Evolutionary conservation across 2,888 invertebrate genomes (phyloP).

Genomic region (Cosmorhoe ocellata): DNA sequence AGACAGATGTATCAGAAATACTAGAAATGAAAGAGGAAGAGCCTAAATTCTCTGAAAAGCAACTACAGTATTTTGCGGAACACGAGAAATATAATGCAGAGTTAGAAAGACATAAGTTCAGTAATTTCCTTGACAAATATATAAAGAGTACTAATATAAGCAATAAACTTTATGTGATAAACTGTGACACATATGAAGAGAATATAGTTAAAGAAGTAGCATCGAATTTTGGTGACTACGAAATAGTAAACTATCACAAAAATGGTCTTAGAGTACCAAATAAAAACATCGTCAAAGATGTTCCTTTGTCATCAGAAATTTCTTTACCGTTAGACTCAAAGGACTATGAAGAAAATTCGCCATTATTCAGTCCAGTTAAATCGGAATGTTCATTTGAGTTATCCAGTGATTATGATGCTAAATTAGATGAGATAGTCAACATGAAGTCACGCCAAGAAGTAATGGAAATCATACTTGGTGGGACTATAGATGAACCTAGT

Average conservation of each 20-base stretch:
- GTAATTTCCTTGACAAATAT: slow-evolving; percentile 54
- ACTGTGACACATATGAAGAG: slow-evolving; percentile 69
- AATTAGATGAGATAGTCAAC: slow-evolving; percentile 72
- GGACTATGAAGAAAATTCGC: slow-evolving; percentile 32
- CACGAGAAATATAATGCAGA: slow-evolving; percentile 65
- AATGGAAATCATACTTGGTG: slow-evolving; percentile 79
- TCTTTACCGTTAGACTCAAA: slow-evolving; percentile 55
- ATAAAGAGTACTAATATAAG: slow-evolving; percentile 37
- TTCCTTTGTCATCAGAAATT: slow-evolving; percentile 60
- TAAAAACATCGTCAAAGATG: slow-evolving; percentile 59
- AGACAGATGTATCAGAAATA: slow-evolving; percentile 46
- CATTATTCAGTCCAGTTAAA: slow-evolving; percentile 67
- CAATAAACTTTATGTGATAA: slow-evolving; percentile 63
- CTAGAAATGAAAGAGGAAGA: slow-evolving; percentile 18
- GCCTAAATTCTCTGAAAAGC: slow-evolving; percentile 35
- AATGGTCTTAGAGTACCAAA: slow-evolving; percentile 62
- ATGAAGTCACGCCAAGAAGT: slow-evolving; percentile 74
- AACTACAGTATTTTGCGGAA: slow-evolving; percentile 59
- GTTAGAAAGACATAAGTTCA: slow-evolving; percentile 56
- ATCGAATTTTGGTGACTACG: slow-evolving; percentile 53
- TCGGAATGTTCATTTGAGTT: slow-evolving; percentile 74
- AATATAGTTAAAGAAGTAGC: slow-evolving; percentile 60
- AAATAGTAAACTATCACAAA: slow-evolving; percentile 65
- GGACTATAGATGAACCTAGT: slow-evolving; percentile 50
- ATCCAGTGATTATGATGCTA: slow-evolving; percentile 70